Base-by-base conservation (phyloP, 2,888 invertebrate species). In the Calliopum simillimum region DNA sequence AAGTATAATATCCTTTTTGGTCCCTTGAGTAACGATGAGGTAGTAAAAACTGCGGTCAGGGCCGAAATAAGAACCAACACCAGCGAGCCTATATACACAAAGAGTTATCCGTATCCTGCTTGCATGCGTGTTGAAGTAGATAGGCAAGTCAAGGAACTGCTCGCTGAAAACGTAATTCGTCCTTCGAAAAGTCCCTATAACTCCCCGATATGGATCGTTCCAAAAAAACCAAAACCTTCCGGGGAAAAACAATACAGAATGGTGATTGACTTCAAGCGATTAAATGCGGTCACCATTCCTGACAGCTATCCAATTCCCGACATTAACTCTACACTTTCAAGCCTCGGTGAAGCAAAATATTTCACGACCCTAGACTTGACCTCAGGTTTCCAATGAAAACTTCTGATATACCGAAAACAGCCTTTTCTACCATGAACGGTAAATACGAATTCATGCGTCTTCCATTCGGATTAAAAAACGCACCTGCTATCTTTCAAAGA, bases 21-120 rank as follows among this genome's bases (percentile, higher is more conserved):
- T 5, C 51, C 51, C 4, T 16, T 53, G 16, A 53, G 8, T 21
- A 16, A 1, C 1, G 16, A 19, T 53, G 51, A 53, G 19, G 16
- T 6, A 6, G 51, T 53, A 8, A 19, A 53, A 21, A 53, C 51
- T 53, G 11, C 43, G 13, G 74, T 82, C 1, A 79, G 78, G 69
- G 84, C 85, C 46, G 68, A 78, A 58, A 86, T 86, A n/a, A 72
- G 74, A 43, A 81, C 80, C 1, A 76, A 71, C 1, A 74, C 77
- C 2, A 63, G 76, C 11, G 71, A 73, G 11, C 83, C 82, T 0
- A 77, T 83, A 4, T 79, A 77, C 58, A 71, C 79, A 0, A 82
- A 83, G 77, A 75, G 77, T 4, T 84, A 85, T 71, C 73, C 83
- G 12, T 84, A 83, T 67, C 85, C 84, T 0, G 75, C 80, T 25